Base-by-base conservation (phyloP, 2,113 vertebrate genomes). In the Psittacula cyanocephala region DNA sequence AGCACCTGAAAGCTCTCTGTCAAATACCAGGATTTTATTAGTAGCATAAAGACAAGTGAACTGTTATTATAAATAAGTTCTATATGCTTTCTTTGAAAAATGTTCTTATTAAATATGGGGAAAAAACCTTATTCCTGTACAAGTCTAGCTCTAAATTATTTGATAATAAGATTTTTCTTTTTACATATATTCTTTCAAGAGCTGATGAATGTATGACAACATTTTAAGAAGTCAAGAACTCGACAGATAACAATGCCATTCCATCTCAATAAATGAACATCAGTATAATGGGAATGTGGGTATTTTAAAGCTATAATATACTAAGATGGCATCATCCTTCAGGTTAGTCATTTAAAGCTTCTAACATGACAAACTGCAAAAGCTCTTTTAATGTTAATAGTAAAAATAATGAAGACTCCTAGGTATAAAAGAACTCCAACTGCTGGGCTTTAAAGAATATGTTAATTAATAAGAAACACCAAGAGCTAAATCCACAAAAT, bases 21-120 rank as follows among this genome's bases (percentile, higher is more conserved):
- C 70, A 91, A 96, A 96, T 82, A 78, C 22, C 81, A 91, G 33
- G 23, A 55, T 91, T 85, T 95, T 86, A 91, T 74, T 67, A 94
- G 71, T 39, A 91, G 28, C 49, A 88, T 69, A 67, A 63, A 94
- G 96, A 33, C 23, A 75, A 95, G 19, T 49, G 67, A 95, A 82
- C 25, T 43, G 35, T 37, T 87, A 68, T 86, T 92, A 80, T 79
- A 88, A 74, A 55, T 80, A 92, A 69, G 2, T 69, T 49, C 59
- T 87, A 8, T 18, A 52, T 11, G 16, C 69, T 91, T 90, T 88
- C 25, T 74, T 72, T 87, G 28, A 72, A 28, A 91, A 87, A 75
- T 46, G 5, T 28, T 81, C 41, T 41, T 81, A 91, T 57, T 86
- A 81, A 81, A 85, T 44, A 81, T 12, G 33, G 11, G 14, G 1